Evolutionary conservation across 1,140 invertebrate genomes (phyloP).

Genomic region (Phthorimaea operculella): DNA sequence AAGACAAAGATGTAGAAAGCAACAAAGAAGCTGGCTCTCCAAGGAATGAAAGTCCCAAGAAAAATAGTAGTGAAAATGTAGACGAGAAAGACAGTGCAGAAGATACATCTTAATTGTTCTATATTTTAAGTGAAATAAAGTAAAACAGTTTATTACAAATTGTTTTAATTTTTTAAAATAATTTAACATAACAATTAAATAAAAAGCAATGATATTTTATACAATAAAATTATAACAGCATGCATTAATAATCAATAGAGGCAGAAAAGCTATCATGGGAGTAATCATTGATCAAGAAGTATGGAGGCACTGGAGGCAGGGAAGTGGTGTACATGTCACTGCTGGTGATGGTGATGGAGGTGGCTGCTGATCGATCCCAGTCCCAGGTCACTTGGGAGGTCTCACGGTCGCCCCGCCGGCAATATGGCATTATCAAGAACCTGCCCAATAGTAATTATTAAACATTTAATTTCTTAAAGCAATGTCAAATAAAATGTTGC

Average conservation of each 20-base stretch:
- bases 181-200: neutral
- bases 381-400: neutral
- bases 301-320: neutral
- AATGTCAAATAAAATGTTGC: no score
- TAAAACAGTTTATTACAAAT: neutral
- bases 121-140: neutral
- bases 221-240: neutral
- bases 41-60: no score
- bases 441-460: neutral
- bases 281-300: neutral
- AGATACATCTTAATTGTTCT: neutral
- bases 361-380: neutral
- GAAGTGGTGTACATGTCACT: neutral
- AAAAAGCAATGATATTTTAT: neutral
- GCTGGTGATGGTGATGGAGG: neutral
- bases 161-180: neutral
- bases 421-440: neutral
- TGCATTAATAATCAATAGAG: neutral
- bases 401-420: neutral
- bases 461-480: neutral
- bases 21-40: neutral
- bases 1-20: slow-evolving; percentile 1
- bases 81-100: neutral
- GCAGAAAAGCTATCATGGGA: neutral
- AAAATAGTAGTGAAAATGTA: neutral